Evolutionary conservation across 2,888 invertebrate genomes (phyloP).

Genomic region (Marronus borbonicus): DNA sequence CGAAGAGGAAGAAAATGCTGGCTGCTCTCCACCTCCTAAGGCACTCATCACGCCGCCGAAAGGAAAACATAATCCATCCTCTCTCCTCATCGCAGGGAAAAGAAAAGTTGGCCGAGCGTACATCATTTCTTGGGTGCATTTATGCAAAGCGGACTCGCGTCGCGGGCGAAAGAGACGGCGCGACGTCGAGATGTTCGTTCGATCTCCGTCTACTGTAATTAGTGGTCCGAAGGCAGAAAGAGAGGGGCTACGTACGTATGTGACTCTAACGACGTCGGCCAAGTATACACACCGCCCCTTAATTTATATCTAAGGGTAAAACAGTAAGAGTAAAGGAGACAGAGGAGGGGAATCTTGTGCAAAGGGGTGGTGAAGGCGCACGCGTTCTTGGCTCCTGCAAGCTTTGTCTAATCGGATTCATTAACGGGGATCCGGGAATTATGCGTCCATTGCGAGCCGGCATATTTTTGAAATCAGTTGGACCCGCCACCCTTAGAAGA

Average conservation of each 20-base stretch:
- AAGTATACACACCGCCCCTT: conserved; percentile 70
- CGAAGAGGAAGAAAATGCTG: conserved; percentile 44
- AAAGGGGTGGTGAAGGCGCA: conserved; percentile 66
- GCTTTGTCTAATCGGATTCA: conserved; percentile 76
- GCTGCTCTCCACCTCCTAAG: conserved; percentile 41
- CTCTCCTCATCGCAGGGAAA: conserved; percentile 63
- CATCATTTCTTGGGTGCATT: conserved; percentile 66
- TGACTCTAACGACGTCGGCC: conserved; percentile 68
- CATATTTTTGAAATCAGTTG: conserved; percentile 72
- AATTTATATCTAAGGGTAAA: conserved; percentile 72
- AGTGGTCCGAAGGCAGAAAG: conserved; percentile 68
- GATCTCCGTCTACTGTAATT: conserved; percentile 66
- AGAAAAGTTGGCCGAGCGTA: conserved; percentile 65
- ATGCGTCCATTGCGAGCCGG: conserved; percentile 73
- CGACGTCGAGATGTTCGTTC: conserved; percentile 48
- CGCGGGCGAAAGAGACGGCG: conserved; percentile 49
- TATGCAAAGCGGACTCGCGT: conserved; percentile 66
- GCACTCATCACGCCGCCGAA: conserved; percentile 62
- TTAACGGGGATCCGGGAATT: conserved; percentile 74
- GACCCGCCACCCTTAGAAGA: conserved; percentile 68
- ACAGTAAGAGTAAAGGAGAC: conserved; percentile 67
- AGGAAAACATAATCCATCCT: conserved; percentile 72
- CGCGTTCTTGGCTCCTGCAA: conserved; percentile 70
- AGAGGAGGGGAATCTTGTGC: conserved; percentile 60
- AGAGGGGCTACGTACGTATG: conserved; percentile 68